Conservation (phyloP, 1,140 invertebrate genomes). For the Lysiphlebus fabarum region DNA sequence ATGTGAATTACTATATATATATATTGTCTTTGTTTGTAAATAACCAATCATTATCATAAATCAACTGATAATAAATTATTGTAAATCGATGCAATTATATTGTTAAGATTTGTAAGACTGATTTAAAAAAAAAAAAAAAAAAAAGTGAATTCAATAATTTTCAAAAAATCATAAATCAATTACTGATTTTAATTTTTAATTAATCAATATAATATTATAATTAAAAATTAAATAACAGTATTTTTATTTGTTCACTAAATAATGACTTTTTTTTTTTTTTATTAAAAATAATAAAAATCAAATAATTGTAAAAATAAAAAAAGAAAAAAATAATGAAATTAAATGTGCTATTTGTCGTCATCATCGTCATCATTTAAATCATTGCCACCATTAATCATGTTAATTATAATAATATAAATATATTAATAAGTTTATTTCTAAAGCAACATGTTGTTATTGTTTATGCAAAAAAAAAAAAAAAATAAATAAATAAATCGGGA, state of each 20-base stretch:
- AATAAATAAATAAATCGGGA: too few relatives aligned
- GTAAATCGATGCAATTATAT: too few relatives aligned
- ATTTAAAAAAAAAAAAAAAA: too few relatives aligned
- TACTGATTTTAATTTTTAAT: background rate
- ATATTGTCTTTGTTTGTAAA: slow-evolving; percentile 15
- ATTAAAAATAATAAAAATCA: slow-evolving; percentile 11
- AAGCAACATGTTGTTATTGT: too few relatives aligned
- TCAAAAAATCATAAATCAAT: background rate
- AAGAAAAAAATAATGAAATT: slow-evolving; percentile 12
- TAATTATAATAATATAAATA: slow-evolving; percentile 3
- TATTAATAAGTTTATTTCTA: too few relatives aligned
- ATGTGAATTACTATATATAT: slow-evolving; percentile 25
- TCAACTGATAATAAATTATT: background rate
- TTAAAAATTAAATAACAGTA: background rate
- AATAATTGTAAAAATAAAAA: slow-evolving; percentile 7
- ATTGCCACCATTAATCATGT: slow-evolving; percentile 11
- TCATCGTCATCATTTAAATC: slow-evolving; percentile 19
- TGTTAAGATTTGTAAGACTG: too few relatives aligned
- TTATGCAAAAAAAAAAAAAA: too few relatives aligned
- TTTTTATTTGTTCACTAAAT: background rate
- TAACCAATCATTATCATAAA: slow-evolving; percentile 5
- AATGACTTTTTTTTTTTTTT: slow-evolving; percentile 3
- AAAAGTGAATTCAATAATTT: too few relatives aligned
- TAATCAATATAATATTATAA: background rate
- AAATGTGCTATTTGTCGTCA: slow-evolving; percentile 24